phyloP scores from a whole-genome alignment of 2,888 invertebrate genomes.

The Chrysodeixis includens region DNA sequence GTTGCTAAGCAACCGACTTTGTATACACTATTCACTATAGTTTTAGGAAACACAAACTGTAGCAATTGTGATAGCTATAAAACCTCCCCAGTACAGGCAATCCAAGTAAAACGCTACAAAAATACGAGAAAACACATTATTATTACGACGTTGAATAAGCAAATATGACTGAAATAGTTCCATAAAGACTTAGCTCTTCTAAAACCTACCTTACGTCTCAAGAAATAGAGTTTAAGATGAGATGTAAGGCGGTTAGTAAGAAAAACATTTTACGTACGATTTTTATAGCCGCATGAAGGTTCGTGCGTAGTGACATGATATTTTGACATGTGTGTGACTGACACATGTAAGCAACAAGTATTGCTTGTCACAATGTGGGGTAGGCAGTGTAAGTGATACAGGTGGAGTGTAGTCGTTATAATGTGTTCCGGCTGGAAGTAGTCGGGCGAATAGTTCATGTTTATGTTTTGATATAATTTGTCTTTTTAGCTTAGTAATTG shows the following conservation, averaged over 20 bases:
- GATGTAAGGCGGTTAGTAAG: conserved; percentile 11
- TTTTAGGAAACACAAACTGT: conserved; percentile 1
- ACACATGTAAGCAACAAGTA: conserved; percentile 61
- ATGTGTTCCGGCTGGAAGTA: neutral
- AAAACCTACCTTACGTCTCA: conserved; percentile 34
- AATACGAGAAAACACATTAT: conserved; percentile 59
- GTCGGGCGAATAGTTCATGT: neutral
- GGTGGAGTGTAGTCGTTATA: neutral
- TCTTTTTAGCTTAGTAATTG: neutral
- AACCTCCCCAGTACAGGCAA: conserved; percentile 33
- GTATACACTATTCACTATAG: conserved; percentile 3
- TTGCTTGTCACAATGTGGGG: conserved; percentile 35
- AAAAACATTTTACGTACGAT: conserved; percentile 59
- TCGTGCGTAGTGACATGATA: conserved; percentile 53
- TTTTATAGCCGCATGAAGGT: conserved; percentile 53
- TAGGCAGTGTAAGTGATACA: conserved; percentile 48
- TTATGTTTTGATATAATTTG: neutral
- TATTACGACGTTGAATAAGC: conserved; percentile 64
- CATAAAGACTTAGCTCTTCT: conserved; percentile 13
- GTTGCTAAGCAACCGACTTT: neutral
- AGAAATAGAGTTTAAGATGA: conserved; percentile 29
- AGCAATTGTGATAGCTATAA: conserved; percentile 2
- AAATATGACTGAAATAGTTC: conserved; percentile 64
- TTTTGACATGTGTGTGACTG: conserved; percentile 60
- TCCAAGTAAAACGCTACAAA: conserved; percentile 46